A percentile compares a stretch with the other conserved stretches of the same genome.
Conservation (phyloP, 2,797 vertebrate species). For the Hyperoplus immaculatus region DNA sequence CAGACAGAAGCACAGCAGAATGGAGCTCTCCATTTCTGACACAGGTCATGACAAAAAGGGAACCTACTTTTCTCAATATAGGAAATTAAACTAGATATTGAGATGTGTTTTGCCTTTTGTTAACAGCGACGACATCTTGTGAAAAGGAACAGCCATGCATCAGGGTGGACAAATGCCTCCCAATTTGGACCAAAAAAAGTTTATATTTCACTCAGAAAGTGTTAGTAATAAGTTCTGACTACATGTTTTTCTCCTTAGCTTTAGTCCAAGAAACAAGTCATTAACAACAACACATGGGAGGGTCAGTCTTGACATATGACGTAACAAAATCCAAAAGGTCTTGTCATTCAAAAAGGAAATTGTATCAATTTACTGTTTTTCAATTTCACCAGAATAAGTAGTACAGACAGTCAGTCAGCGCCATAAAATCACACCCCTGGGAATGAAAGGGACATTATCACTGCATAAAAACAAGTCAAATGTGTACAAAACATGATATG, state of each 20-base stretch:
- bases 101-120: background rate
- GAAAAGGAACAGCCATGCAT: background rate
- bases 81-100: background rate
- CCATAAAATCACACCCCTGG: background rate
- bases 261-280: background rate
- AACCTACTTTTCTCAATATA: too few species aligned
- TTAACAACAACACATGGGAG: background rate
- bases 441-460: too few species aligned
- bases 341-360: background rate
- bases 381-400: background rate
- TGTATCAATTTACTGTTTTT: background rate
- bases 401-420: background rate
- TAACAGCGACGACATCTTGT: background rate
- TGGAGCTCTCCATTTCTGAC: too few species aligned
- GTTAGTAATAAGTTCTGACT: background rate
- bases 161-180: background rate
- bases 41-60: too few species aligned
- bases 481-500: too few species aligned
- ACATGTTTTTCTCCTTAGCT: background rate
- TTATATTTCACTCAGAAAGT: background rate
- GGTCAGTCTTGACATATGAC: background rate
- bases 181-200: too few species aligned
- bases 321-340: background rate
- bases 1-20: too few species aligned
- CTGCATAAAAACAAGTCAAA: background rate